A percentile compares a stretch with the other conserved stretches of the same genome.
phyloP scores from a whole-genome alignment of 2,113 vertebrate genomes.

The Barnardius zonarius region DNA sequence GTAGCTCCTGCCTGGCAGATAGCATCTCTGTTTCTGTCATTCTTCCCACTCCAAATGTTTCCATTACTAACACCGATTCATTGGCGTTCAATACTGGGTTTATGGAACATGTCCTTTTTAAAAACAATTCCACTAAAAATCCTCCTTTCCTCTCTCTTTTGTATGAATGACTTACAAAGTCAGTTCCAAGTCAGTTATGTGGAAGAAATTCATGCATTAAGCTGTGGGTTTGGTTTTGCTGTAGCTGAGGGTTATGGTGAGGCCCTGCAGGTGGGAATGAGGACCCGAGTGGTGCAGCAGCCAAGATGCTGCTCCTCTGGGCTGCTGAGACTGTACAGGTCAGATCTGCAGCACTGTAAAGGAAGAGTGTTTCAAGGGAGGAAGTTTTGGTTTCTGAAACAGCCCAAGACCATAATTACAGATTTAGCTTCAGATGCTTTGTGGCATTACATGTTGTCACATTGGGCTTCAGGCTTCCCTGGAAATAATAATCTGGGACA shows the following conservation, averaged over 20 bases:
- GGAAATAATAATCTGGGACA: background rate
- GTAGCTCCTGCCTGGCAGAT: background rate
- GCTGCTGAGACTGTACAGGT: background rate
- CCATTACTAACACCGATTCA: background rate
- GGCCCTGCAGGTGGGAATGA: background rate
- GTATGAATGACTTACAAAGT: background rate
- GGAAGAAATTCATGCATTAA: background rate
- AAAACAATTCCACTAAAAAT: background rate
- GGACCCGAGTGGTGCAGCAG: background rate
- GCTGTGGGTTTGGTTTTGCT: background rate
- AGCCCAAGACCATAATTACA: background rate
- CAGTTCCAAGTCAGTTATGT: background rate
- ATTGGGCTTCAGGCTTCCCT: background rate
- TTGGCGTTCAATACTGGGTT: background rate
- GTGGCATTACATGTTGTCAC: background rate
- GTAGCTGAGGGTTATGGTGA: background rate
- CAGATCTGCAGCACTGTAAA: rapidly evolving
- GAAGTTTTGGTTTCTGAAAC: background rate
- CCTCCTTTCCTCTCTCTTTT: background rate
- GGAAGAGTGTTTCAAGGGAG: background rate
- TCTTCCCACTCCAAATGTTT: background rate
- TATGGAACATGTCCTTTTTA: background rate
- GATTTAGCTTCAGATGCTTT: background rate
- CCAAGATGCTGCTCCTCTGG: background rate
- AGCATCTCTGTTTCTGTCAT: background rate